phyloP scores from a whole-genome alignment of 2,888 invertebrate genomes.

The Pristionchus fissidentatus region DNA sequence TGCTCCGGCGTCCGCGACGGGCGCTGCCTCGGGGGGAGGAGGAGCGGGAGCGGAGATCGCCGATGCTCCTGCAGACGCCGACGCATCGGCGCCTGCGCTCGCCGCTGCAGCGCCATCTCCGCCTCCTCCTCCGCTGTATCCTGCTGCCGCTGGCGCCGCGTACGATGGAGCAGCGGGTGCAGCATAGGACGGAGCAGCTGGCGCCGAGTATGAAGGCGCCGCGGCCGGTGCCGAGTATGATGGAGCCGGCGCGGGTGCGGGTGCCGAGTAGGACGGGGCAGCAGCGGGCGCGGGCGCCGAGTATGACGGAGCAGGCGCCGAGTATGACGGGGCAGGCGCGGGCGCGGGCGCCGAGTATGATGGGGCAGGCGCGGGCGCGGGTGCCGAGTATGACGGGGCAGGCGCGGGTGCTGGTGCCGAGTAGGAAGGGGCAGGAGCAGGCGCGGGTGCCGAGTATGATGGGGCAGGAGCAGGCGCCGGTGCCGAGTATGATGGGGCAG shows the following conservation, averaged over 20 bases:
- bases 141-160: background rate
- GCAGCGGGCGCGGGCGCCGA: too few relatives aligned
- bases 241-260: too few relatives aligned
- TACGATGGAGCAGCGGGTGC: background rate
- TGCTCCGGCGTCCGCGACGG: background rate
- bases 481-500: too few relatives aligned
- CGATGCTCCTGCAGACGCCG: background rate
- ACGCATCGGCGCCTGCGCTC: background rate
- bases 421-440: too few relatives aligned
- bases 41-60: background rate
- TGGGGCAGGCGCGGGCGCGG: too few relatives aligned
- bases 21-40: background rate
- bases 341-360: too few relatives aligned
- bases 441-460: too few relatives aligned
- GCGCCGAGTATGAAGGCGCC: background rate
- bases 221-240: too few relatives aligned
- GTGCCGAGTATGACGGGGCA: conserved; percentile 26
- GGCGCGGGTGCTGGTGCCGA: conserved; percentile 2
- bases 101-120: background rate
- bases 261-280: too few relatives aligned
- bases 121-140: conserved; percentile 37
- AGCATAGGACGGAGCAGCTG: background rate
- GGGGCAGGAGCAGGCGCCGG: too few relatives aligned
- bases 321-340: too few relatives aligned
- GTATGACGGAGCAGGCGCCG: too few relatives aligned